Evolutionary conservation across 2,113 vertebrate genomes (phyloP).

Genomic region (Mugil cephalus): DNA sequence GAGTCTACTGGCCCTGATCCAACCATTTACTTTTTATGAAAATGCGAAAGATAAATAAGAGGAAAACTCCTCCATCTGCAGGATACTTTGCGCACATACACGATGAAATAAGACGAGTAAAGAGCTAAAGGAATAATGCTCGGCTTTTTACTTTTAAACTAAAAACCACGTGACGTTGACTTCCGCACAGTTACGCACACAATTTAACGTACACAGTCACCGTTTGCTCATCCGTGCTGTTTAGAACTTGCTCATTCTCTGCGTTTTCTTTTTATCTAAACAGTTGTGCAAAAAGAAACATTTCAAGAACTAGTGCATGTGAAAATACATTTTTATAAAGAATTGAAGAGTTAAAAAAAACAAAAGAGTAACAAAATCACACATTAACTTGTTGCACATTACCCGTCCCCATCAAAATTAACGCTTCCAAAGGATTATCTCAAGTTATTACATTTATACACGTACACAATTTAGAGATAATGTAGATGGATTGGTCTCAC

Average conservation of each 20-base stretch:
- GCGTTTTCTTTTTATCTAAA: slow-evolving; percentile 62
- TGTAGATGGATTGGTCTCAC: slow-evolving; percentile 70
- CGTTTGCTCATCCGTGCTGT: slow-evolving; percentile 66
- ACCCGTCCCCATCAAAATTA: slow-evolving; percentile 81
- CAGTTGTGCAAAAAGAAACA: slow-evolving; percentile 70
- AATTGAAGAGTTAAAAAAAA: slow-evolving; percentile 67
- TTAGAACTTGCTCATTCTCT: slow-evolving; percentile 43
- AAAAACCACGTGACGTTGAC: slow-evolving; percentile 50
- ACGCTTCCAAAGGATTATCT: slow-evolving; percentile 77
- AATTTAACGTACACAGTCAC: slow-evolving; percentile 19
- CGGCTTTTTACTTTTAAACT: background rate
- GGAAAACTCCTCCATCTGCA: background rate
- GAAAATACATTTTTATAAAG: slow-evolving; percentile 68
- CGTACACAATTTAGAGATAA: slow-evolving; percentile 2
- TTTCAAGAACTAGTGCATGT: slow-evolving; percentile 75
- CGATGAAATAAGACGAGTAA: background rate
- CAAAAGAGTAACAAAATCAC: slow-evolving; percentile 68
- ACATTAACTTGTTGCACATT: slow-evolving; percentile 83
- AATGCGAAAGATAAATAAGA: background rate
- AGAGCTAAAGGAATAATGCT: background rate
- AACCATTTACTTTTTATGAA: background rate
- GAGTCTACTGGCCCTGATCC: slow-evolving; percentile 22
- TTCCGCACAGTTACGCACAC: slow-evolving; percentile 33
- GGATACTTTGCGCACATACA: background rate
- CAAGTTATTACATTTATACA: slow-evolving; percentile 16